Evolutionary conservation across 2,113 vertebrate genomes (phyloP), one percentile per base, ranked within the genome.

Genomic region (Tauraco erythrolophus): DNA sequence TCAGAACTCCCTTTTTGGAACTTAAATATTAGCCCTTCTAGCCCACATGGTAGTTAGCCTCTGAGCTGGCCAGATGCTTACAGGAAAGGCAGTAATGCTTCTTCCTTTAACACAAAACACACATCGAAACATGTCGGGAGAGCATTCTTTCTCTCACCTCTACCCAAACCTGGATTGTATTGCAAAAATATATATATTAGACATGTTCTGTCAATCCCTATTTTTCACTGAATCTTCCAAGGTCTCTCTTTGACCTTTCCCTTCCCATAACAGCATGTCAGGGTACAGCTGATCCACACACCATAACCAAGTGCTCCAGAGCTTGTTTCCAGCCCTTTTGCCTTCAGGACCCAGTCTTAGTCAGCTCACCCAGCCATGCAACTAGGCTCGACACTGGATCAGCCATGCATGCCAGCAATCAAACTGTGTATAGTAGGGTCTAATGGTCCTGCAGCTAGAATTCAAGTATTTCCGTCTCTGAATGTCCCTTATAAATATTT

Each of bases 141-240:
- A 64, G 10, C 12, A 13, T 53, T 64, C 15, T 64, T 78, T 84
- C 56, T 78, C 25, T 62, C 13, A 51, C 6, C 14, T 31, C 53
- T 88, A 39, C 24, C 9, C 12, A 43, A 46, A 88, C 22, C 35
- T 71, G 10, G 18, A 71, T 33, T 25, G 18, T n/a, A 46, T 22
- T 51, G 17, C 22, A 71, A 76, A 84, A 78, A 33, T 0, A 0
- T 17, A 24, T 33, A 6, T 35, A 27, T 57, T 61, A 66, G 58
- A 35, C 7, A 8, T 3, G 19, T 72, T 84, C 46, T 74, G n/a
- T 18, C 14, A 68, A 46, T 37, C 9, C 3, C 23, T 54, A 6
- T 33, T 15, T 19, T 22, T 90, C 46, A n/a, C 2, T 58, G 41
- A 33, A 31, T 84, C 64, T 94, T 75, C n/a, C 11, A 62, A 30